These are phyloP conservation scores for Pavo muticus DNA, from an alignment of 2,113 vertebrate genomes.

Conservation along the genomic window DNA sequence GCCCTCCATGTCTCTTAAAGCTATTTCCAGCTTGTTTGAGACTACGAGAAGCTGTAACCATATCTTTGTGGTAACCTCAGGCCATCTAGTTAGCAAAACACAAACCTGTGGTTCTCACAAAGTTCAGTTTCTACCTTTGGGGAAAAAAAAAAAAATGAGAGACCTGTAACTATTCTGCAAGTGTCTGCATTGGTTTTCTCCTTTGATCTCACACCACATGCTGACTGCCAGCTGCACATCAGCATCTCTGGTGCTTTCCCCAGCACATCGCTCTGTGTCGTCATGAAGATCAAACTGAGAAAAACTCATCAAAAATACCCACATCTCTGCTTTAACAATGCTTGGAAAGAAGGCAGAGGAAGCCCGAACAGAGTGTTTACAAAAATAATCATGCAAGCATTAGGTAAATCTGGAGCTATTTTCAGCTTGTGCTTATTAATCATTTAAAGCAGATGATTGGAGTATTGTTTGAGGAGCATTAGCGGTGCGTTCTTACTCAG, in stretches of 20 bases:
- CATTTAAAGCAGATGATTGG: constrained; percentile 58
- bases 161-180: constrained; percentile 10
- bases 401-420: constrained; percentile 59
- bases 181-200: neutral
- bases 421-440: constrained; percentile 65
- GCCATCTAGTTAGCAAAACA: neutral
- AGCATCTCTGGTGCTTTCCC: neutral
- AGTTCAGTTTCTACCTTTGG: neutral
- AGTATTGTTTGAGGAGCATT: constrained; percentile 35
- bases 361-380: constrained; percentile 49
- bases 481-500: neutral
- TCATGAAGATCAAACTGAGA: constrained; percentile 10
- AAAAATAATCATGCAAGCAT: constrained; percentile 51
- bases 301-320: constrained; percentile 2
- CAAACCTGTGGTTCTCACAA: neutral
- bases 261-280: neutral
- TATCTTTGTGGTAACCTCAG: neutral
- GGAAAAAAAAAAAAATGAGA: neutral
- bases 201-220: neutral
- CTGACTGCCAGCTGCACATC: neutral
- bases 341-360: constrained; percentile 36
- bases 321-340: constrained; percentile 33
- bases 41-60: neutral
- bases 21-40: neutral
- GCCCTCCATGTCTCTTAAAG: neutral